Base-by-base conservation (phyloP, 2,797 vertebrate genomes). In the Spondyliosoma cantharus region DNA sequence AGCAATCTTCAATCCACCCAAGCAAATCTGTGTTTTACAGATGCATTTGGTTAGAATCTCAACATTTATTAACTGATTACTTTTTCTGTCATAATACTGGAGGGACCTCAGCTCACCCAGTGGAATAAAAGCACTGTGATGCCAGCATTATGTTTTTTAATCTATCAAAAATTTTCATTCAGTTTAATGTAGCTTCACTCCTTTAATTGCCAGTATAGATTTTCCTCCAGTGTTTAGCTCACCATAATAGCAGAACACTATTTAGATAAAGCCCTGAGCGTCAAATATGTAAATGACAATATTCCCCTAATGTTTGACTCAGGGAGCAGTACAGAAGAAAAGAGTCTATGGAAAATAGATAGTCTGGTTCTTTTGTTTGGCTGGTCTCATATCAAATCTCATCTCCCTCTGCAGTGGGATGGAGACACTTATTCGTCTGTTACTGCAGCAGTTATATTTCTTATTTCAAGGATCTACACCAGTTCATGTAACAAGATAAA, bases 171-270 rank as follows among this genome's bases (percentile, higher is more conserved):
- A 68, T 89, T 88, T 88, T 81, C 66, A 75, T 86, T 87, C 42
- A 48, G 84, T 70, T 84, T 89, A 89, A 88, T 87, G 82, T 85
- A 66, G 77, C 78, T 78, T 82, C 65, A 61, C 80, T 87, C 54
- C 74, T 93, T 87, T 91, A 90, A 91, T 81, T 85, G 81, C 77
- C 70, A 75, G 84, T 54, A 88, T 88, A 74, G 76, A 91, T 89
- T 93, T 81, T 74, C 66, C 65, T 32, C 67, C 29, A 22, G 53
- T 70, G 78, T 91, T 86, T 82, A 77, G 65, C 65, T 84, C 76
- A 66, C 64, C 75, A 65, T 81, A 78, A 86, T 68, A 82, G 73
- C 49, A 74, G 74, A 81, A 61, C 65, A 80, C 76, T 86, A 89
- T 88, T 88, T 83, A 75, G 80, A 89, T 84, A 53, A 79, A 81